Evolutionary conservation across 1,140 invertebrate species (phyloP).

Genomic region (Penaeus japonicus): DNA sequence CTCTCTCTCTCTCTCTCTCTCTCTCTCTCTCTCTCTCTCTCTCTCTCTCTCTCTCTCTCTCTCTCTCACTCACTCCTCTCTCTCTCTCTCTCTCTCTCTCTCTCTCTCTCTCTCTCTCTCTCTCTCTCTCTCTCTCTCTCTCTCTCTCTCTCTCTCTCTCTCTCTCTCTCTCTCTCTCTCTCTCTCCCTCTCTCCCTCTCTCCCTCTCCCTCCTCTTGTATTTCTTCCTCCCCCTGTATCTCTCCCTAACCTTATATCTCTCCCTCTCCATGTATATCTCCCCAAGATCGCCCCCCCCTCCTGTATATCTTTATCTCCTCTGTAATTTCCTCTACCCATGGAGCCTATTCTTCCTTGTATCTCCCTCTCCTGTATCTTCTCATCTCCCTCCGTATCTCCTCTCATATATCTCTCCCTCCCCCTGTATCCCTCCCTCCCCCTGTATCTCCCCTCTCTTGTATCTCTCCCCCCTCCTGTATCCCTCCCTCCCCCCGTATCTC

Average conservation of each 20-base stretch:
- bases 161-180: neutral
- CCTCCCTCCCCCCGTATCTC: neutral
- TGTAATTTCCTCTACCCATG: neutral
- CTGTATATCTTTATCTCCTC: neutral
- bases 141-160: conserved; percentile 10
- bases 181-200: neutral
- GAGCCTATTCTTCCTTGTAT: neutral
- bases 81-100: neutral
- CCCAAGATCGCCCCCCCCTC: neutral
- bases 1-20: neutral
- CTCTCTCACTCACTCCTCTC: neutral
- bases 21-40: neutral
- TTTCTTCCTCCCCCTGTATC: neutral
- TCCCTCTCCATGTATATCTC: neutral
- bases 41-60: neutral
- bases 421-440: neutral
- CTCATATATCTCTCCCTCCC: neutral
- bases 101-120: neutral
- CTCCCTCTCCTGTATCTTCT: neutral
- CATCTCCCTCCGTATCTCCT: no score
- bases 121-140: neutral
- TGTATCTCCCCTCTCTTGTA: neutral
- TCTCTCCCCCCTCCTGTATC: neutral
- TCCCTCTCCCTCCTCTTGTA: no score
- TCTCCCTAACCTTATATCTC: neutral